These are phyloP conservation scores for Propithecus perrieri DNA, from an alignment of 2,797 vertebrate genomes.

Conservation along the genomic window DNA sequence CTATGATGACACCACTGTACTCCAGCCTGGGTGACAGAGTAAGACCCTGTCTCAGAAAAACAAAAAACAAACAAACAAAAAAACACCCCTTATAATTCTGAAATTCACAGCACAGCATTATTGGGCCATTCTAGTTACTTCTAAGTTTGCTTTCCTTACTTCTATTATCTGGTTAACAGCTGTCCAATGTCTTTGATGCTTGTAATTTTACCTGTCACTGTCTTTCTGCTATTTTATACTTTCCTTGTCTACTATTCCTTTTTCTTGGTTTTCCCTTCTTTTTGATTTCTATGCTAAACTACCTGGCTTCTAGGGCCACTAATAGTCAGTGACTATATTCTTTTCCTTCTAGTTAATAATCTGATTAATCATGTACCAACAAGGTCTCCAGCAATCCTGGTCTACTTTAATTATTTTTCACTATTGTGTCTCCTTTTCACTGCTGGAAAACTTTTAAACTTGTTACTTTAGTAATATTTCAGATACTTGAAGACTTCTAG, in stretches of 20 bases:
- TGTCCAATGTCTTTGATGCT: neutral
- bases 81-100: neutral
- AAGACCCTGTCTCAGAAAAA: neutral
- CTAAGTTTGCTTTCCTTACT: neutral
- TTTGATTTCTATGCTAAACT: neutral
- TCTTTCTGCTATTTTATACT: neutral
- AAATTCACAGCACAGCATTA: neutral
- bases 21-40: neutral
- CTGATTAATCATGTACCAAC: neutral
- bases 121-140: neutral
- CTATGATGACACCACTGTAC: neutral
- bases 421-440: neutral
- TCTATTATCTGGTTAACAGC: neutral
- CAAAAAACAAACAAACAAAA: neutral
- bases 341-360: neutral
- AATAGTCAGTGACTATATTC: neutral
- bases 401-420: neutral
- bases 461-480: neutral
- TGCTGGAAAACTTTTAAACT: neutral
- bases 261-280: neutral
- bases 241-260: neutral
- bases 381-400: neutral
- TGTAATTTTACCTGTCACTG: neutral
- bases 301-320: neutral
- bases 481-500: neutral